These are phyloP conservation scores for Ophioderma brevispina DNA, from an alignment of 35 echinoderm and acorn worm genomes.

Conservation along the genomic window DNA sequence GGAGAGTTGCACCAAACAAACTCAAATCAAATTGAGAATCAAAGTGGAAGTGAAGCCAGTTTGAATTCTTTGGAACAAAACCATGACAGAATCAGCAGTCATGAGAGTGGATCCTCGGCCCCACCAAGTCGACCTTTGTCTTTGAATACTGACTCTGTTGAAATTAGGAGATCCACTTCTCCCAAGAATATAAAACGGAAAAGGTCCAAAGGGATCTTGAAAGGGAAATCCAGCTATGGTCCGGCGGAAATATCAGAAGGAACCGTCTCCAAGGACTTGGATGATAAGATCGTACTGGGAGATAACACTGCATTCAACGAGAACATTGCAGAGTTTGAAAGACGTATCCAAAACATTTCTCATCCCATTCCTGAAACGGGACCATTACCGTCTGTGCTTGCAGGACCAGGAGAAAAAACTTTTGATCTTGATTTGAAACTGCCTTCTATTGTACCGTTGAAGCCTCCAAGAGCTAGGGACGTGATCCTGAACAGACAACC, in stretches of 20 bases:
- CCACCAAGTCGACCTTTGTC: not conserved
- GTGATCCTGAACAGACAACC: conserved; percentile 77
- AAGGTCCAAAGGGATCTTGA: conserved; percentile 34
- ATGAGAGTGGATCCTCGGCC: not conserved
- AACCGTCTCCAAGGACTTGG: conserved; percentile 50
- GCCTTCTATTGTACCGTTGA: conserved; percentile 70
- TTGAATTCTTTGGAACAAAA: not conserved
- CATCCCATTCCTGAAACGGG: conserved; percentile 40
- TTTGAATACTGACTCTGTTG: not conserved
- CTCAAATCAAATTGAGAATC: not conserved
- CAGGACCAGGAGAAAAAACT: conserved; percentile 61
- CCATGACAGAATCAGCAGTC: not conserved
- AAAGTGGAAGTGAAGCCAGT: conserved; percentile 20
- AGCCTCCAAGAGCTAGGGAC: conserved; percentile 82
- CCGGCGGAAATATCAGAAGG: conserved; percentile 23
- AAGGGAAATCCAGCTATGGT: conserved; percentile 73
- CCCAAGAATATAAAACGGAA: not conserved
- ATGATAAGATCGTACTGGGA: conserved; percentile 57
- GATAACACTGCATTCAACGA: conserved; percentile 88
- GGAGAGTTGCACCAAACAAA: conserved; percentile 1
- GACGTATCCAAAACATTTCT: not conserved
- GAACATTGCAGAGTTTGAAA: conserved; percentile 52
- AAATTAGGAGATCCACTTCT: not conserved
- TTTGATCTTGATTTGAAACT: conserved; percentile 71
- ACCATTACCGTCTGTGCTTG: not conserved